These are phyloP conservation scores for Gyps fulvus DNA, from an alignment of 2,113 vertebrate genomes.

Conservation along the genomic window DNA sequence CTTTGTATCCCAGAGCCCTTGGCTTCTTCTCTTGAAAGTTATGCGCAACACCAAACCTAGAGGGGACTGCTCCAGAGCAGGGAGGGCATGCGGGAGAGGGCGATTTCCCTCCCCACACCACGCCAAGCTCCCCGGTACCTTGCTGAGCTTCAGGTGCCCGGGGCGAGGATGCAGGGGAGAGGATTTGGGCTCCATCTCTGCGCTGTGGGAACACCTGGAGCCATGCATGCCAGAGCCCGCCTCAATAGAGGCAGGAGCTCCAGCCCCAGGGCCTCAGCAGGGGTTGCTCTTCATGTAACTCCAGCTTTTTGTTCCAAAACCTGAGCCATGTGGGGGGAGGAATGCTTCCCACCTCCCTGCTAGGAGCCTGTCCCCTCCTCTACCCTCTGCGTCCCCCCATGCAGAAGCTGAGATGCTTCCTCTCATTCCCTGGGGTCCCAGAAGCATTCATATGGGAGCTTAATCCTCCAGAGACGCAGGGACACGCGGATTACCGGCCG, in stretches of 20 bases:
- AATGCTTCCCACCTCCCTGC: neutral
- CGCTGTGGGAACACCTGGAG: constrained; percentile 14
- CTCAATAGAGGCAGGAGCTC: neutral
- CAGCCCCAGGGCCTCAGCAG: constrained; percentile 48
- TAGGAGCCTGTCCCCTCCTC: neutral
- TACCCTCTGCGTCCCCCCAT: neutral
- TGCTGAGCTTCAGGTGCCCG: neutral
- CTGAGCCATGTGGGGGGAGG: neutral
- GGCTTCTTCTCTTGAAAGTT: neutral
- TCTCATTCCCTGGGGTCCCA: neutral
- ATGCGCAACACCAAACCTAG: neutral
- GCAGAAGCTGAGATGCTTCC: neutral
- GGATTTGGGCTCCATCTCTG: neutral
- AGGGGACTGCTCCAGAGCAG: neutral
- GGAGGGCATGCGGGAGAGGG: neutral
- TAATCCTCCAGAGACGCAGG: neutral
- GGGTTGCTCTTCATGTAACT: constrained; percentile 1
- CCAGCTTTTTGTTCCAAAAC: constrained; percentile 47
- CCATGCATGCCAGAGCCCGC: constrained; percentile 29
- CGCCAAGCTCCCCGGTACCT: neutral
- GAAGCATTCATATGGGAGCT: constrained; percentile 46
- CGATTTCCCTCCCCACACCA: fast-evolving
- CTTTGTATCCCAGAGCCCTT: neutral
- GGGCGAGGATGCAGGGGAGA: neutral
- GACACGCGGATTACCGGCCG: neutral